Conservation (phyloP, 2,888 invertebrate genomes). For the Neuroscelio doddi region DNA sequence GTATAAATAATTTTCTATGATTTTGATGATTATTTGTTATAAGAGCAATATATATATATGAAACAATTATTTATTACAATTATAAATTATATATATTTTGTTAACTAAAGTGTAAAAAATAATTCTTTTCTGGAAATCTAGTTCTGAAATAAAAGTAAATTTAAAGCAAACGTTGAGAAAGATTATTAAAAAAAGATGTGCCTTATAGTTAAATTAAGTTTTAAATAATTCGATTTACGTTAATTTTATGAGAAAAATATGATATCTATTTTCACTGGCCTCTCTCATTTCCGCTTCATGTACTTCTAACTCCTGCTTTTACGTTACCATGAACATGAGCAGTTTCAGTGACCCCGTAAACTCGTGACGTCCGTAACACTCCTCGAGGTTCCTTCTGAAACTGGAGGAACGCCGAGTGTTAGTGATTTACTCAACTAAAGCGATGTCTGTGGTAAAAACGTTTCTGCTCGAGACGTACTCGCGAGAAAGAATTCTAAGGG, state of each 20-base stretch:
- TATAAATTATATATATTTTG: too few relatives aligned
- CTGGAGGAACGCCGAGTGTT: constrained; percentile 38
- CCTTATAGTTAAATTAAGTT: too few relatives aligned
- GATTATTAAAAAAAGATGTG: too few relatives aligned
- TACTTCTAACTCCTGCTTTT: constrained; percentile 14
- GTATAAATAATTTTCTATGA: not conserved
- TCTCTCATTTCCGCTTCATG: constrained; percentile 1
- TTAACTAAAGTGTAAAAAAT: too few relatives aligned
- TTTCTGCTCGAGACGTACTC: constrained; percentile 34
- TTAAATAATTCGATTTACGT: constrained; percentile 11
- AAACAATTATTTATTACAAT: too few relatives aligned
- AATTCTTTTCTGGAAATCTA: too few relatives aligned
- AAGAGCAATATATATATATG: too few relatives aligned
- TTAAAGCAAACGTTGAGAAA: too few relatives aligned
- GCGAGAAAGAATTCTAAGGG: constrained; percentile 33
- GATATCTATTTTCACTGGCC: constrained; percentile 8
- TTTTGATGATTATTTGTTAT: too few relatives aligned
- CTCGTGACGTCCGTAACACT: constrained; percentile 37
- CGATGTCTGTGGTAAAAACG: constrained; percentile 30
- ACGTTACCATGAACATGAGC: constrained; percentile 25
- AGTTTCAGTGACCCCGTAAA: constrained; percentile 42
- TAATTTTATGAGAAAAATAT: constrained; percentile 20
- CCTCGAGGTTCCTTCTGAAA: constrained; percentile 31
- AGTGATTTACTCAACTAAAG: constrained; percentile 39
- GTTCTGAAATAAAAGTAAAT: too few relatives aligned